Evolutionary conservation across 2,113 vertebrate genomes (phyloP).

Genomic region (Hyla sarda): DNA sequence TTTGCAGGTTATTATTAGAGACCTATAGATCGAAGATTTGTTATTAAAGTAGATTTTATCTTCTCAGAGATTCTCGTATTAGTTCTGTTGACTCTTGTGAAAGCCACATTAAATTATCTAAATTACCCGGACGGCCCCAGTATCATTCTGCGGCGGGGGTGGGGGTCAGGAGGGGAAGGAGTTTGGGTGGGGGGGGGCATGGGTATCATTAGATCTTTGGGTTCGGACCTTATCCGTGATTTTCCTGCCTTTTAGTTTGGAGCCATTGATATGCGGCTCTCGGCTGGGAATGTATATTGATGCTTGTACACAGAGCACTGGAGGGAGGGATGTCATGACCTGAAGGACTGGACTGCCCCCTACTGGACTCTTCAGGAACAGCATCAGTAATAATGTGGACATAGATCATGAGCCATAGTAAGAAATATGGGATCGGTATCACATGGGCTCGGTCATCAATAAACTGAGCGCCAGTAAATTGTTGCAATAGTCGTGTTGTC

Average conservation of each 20-base stretch:
- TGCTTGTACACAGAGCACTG: slow-evolving; percentile 21
- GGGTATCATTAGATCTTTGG: slow-evolving; percentile 44
- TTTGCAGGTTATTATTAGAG: slow-evolving; percentile 19
- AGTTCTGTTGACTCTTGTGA: slow-evolving; percentile 38
- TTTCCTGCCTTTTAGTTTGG: slow-evolving; percentile 23
- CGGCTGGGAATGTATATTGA: slow-evolving; percentile 50
- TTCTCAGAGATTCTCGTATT: slow-evolving; percentile 29
- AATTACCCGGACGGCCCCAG: slow-evolving; percentile 48
- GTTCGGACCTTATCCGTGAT: slow-evolving; percentile 55
- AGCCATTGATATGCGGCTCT: slow-evolving; percentile 38
- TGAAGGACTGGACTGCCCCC: slow-evolving; percentile 44
- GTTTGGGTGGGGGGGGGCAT: no score
- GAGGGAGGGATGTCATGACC: slow-evolving; percentile 17
- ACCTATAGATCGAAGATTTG: slow-evolving; percentile 29
- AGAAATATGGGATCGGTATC: no score
- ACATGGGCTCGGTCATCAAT: no score
- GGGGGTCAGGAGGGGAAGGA: no score
- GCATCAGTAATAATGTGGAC: not conserved
- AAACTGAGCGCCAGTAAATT: no score
- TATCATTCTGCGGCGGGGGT: slow-evolving; percentile 51
- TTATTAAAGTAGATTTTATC: slow-evolving; percentile 39
- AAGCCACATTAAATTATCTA: slow-evolving; percentile 42
- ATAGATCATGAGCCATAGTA: no score
- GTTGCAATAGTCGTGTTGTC: no score
- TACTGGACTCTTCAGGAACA: slow-evolving; percentile 38